Evolutionary conservation across 2,888 invertebrate genomes (phyloP).

Genomic region (Hemithea aestivaria): DNA sequence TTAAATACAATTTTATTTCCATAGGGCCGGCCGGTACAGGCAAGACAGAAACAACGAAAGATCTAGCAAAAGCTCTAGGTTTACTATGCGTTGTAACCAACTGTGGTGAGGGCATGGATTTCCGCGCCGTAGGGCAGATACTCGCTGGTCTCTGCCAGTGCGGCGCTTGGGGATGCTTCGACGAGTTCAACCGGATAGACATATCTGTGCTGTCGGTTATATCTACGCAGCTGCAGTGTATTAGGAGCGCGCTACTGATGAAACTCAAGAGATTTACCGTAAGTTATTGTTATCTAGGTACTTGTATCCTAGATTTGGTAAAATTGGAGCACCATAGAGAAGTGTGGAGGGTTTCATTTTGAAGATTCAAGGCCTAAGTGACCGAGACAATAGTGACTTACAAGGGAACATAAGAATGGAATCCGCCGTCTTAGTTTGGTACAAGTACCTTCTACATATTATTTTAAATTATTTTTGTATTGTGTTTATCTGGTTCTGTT

Average conservation of each 20-base stretch:
- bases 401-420: too few relatives aligned
- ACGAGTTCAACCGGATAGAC: conserved; percentile 96
- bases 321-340: too few relatives aligned
- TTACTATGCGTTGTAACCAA: conserved; percentile 91
- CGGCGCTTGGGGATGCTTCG: conserved; percentile 98
- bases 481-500: too few relatives aligned
- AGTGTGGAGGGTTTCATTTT: too few relatives aligned
- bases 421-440: too few relatives aligned
- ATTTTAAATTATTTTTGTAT: too few relatives aligned
- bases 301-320: too few relatives aligned
- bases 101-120: conserved; percentile 97
- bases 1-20: too few relatives aligned
- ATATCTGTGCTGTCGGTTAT: conserved; percentile 95
- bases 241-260: conserved; percentile 88
- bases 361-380: too few relatives aligned
- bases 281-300: conserved; percentile 37
- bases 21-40: conserved; percentile 89
- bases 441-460: too few relatives aligned
- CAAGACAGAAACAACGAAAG: conserved; percentile 95
- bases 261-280: conserved; percentile 87
- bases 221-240: conserved; percentile 94
- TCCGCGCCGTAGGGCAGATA: conserved; percentile 83
- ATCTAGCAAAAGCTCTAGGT: conserved; percentile 93
- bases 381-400: too few relatives aligned
- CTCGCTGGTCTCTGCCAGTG: conserved; percentile 89